Evolutionary conservation across 64 coral and sea anemone genomes (phyloP).

Genomic region (Montipora cactus): DNA sequence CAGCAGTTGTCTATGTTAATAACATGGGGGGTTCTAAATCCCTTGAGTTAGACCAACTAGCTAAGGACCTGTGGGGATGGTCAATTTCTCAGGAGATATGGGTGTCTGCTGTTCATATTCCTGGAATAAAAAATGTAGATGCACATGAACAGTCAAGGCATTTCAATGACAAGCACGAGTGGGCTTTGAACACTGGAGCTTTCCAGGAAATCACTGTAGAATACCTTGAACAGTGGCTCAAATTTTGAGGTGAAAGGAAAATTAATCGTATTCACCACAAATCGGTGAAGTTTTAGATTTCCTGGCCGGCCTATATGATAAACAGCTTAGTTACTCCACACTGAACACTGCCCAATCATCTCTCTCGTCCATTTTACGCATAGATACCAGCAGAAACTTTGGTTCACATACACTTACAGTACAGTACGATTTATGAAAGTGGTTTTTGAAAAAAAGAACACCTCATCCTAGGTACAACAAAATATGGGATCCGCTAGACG

Average conservation of each 20-base stretch:
- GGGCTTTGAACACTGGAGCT: constrained; percentile 39
- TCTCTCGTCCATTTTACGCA: no score
- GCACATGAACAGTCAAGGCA: constrained; percentile 57
- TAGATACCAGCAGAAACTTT: no score
- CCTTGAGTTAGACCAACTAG: constrained; percentile 24
- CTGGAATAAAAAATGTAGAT: constrained; percentile 61
- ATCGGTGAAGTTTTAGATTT: no score
- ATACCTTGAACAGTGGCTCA: no score
- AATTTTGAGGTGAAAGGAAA: no score
- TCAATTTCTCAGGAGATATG: constrained; percentile 51
- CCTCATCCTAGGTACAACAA: constrained; percentile 55
- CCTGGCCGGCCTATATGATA: no score
- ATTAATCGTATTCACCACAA: background rate
- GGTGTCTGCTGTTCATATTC: constrained; percentile 46
- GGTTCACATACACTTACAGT: background rate
- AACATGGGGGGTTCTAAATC: constrained; percentile 81
- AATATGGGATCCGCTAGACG: constrained; percentile 63
- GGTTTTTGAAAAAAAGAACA: constrained; percentile 53
- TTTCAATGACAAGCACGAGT: constrained; percentile 62
- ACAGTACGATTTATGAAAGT: constrained; percentile 59
- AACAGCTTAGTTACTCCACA: no score
- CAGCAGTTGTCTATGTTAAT: constrained; percentile 72
- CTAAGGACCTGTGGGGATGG: constrained; percentile 71
- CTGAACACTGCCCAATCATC: no score
- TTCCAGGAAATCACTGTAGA: constrained; percentile 39